phyloP scores from a whole-genome alignment of 2,113 vertebrate genomes.

The Peromyscus polionotus region DNA sequence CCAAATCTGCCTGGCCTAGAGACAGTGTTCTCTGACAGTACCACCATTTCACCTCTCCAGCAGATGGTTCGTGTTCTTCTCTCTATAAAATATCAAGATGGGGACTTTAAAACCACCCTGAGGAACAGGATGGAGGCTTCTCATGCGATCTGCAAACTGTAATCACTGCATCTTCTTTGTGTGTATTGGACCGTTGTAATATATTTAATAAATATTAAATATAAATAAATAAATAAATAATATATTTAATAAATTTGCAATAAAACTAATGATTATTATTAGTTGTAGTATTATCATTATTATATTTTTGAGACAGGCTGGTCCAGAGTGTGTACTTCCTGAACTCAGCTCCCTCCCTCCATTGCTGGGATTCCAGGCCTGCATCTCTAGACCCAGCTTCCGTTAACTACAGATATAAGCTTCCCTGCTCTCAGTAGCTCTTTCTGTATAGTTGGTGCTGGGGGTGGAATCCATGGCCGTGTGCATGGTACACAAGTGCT shows the following conservation, averaged over 20 bases:
- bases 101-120: slow-evolving; percentile 23
- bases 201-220: background rate
- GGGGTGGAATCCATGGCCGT: background rate
- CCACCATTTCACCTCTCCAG: background rate
- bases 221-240: no score
- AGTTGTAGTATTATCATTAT: background rate
- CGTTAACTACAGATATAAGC: background rate
- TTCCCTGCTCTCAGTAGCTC: background rate
- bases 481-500: no score
- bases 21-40: background rate
- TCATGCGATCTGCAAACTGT: background rate
- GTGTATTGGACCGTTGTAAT: background rate
- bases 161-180: background rate
- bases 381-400: background rate
- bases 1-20: slow-evolving; percentile 17
- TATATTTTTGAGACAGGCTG: background rate
- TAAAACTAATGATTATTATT: background rate
- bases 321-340: background rate
- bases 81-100: slow-evolving; percentile 16
- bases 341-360: no score
- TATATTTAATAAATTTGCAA: background rate
- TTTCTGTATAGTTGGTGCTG: background rate
- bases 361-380: background rate
- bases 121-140: background rate
- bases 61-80: background rate